These are phyloP conservation scores for Acrossocheilus wenchowensis DNA, from an alignment of 2,797 vertebrate genomes.

Conservation along the genomic window DNA sequence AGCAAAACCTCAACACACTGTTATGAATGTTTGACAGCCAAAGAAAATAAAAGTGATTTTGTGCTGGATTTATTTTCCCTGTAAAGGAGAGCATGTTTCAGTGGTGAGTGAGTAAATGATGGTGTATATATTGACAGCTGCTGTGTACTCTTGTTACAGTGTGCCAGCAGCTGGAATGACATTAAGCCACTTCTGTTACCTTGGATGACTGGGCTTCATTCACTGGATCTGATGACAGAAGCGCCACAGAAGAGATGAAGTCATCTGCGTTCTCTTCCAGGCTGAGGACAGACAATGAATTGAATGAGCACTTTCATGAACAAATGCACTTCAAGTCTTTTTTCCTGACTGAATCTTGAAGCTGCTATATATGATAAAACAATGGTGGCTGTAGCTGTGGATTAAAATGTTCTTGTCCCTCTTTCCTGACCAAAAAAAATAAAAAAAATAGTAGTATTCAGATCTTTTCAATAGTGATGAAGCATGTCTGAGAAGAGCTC, in stretches of 20 bases:
- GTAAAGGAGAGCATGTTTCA: neutral
- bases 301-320: neutral
- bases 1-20: neutral
- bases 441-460: neutral
- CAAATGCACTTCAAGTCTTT: neutral
- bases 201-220: slow-evolving; percentile 65
- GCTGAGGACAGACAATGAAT: slow-evolving; percentile 59
- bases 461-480: neutral
- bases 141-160: slow-evolving; percentile 1
- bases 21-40: neutral
- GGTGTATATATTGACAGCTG: slow-evolving; percentile 14
- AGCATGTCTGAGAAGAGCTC: neutral
- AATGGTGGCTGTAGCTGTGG: neutral
- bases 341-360: slow-evolving; percentile 1
- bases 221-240: slow-evolving; percentile 61
- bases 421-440: too few species aligned
- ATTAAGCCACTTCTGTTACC: slow-evolving; percentile 64
- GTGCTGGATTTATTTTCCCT: neutral
- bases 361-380: neutral
- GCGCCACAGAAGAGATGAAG: slow-evolving; percentile 52
- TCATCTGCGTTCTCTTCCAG: slow-evolving; percentile 70
- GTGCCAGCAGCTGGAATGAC: slow-evolving; percentile 20
- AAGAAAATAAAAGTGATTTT: neutral
- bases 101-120: neutral
- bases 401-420: neutral